Evolutionary conservation across 2,888 invertebrate species (phyloP).

Genomic region (Boloria euphrosyne): DNA sequence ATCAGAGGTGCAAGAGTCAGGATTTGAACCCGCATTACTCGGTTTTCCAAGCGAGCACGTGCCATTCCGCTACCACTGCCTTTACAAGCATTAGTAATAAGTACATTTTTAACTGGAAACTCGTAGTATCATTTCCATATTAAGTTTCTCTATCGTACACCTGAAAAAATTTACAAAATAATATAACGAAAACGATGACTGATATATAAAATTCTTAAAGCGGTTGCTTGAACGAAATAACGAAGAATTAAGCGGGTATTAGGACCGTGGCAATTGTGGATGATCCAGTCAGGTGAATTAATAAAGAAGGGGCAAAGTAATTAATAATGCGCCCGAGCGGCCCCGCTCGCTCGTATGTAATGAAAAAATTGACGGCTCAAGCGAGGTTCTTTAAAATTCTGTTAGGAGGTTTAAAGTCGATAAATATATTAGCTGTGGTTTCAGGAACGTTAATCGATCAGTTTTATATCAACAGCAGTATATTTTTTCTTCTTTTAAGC

Average conservation of each 20-base stretch:
- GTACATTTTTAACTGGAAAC: too few relatives aligned
- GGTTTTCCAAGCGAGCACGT: too few relatives aligned
- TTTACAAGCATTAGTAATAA: too few relatives aligned
- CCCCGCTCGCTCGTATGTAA: constrained; percentile 64
- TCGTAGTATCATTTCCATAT: too few relatives aligned
- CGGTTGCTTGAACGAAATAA: constrained; percentile 33
- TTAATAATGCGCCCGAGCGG: constrained; percentile 71
- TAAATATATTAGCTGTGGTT: constrained; percentile 30
- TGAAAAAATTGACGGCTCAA: constrained; percentile 75
- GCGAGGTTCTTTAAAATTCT: constrained; percentile 45
- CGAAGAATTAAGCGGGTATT: constrained; percentile 72
- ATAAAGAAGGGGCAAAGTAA: constrained; percentile 73
- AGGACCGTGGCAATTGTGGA: constrained; percentile 63
- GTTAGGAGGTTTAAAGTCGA: constrained; percentile 26
- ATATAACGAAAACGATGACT: neutral
- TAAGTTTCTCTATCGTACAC: too few relatives aligned
- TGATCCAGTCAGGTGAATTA: constrained; percentile 74
- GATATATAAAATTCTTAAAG: constrained; percentile 17
- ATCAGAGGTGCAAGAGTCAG: too few relatives aligned
- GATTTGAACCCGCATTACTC: too few relatives aligned
- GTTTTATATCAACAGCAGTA: constrained; percentile 10
- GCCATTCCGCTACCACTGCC: too few relatives aligned
- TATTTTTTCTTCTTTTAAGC: neutral
- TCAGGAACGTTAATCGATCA: constrained; percentile 24
- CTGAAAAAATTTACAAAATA: neutral